phyloP scores from a whole-genome alignment of 2,888 invertebrate genomes.

The Coleophora flavipennella region DNA sequence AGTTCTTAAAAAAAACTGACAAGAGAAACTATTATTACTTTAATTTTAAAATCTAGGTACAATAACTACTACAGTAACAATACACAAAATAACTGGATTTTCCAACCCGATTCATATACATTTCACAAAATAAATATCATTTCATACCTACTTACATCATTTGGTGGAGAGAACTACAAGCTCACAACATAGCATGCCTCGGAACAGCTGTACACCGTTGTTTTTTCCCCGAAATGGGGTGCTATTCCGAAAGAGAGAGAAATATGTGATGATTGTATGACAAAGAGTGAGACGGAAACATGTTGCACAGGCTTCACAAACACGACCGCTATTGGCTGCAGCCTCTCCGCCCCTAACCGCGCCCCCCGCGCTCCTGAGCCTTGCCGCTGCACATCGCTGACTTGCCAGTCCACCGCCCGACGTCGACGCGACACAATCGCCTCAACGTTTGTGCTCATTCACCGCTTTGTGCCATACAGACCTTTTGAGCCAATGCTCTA shows the following conservation, averaged over 20 bases:
- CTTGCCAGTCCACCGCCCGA: conserved; percentile 62
- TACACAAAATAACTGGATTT: no score
- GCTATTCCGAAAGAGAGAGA: conserved; percentile 35
- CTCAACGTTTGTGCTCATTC: conserved; percentile 44
- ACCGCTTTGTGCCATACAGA: conserved; percentile 56
- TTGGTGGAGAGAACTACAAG: conserved; percentile 39
- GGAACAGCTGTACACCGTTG: conserved; percentile 55
- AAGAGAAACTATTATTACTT: no score
- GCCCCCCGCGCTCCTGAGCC: conserved; percentile 48
- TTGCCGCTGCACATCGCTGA: conserved; percentile 31
- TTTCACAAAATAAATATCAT: no score
- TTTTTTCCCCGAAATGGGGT: conserved; percentile 39
- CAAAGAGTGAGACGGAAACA: conserved; percentile 29
- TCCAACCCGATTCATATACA: no score
- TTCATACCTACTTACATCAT: conserved; percentile 36
- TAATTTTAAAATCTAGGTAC: no score
- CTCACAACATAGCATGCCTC: conserved; percentile 45
- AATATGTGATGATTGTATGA: conserved; percentile 12
- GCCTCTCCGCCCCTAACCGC: conserved; percentile 46
- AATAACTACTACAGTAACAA: no score
- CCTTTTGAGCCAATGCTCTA: conserved; percentile 47
- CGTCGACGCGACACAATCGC: conserved; percentile 62
- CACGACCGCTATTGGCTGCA: conserved; percentile 40
- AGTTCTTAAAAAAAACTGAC: no score
- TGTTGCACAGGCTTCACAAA: conserved; percentile 55